Evolutionary conservation across 2,113 vertebrate species (phyloP).

Genomic region (Varanus salvator): DNA sequence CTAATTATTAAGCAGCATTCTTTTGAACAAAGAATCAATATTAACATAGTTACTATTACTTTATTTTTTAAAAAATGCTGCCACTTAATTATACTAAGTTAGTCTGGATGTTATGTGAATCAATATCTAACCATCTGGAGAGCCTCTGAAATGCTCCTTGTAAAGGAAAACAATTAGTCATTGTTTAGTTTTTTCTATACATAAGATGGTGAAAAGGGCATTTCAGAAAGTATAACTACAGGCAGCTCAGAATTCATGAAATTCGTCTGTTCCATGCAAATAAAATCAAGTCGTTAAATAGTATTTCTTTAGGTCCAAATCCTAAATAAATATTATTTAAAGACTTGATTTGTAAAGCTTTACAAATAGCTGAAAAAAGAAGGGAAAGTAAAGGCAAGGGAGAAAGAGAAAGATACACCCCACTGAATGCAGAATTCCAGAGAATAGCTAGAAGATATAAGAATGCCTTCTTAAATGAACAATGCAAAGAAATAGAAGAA

Average conservation of each 20-base stretch:
- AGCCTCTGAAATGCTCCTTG: conserved; percentile 24
- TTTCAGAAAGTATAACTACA: conserved; percentile 27
- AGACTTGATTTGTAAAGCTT: too few species aligned
- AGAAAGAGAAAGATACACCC: too few species aligned
- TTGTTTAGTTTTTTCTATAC: conserved; percentile 35
- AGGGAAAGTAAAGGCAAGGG: too few species aligned
- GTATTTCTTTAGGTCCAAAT: not conserved
- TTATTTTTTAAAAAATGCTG: conserved; percentile 14
- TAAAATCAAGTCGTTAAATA: not conserved
- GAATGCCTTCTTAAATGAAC: too few species aligned
- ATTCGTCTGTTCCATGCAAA: not conserved
- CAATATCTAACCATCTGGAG: conserved; percentile 39
- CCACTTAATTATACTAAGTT: conserved; percentile 37
- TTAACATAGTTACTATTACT: conserved; percentile 29
- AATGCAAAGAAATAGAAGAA: too few species aligned
- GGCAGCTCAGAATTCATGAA: conserved; percentile 28
- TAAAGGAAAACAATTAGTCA: conserved; percentile 10
- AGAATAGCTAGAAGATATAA: too few species aligned
- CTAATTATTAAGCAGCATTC: conserved; percentile 38
- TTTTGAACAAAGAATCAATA: conserved; percentile 27
- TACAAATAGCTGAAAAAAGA: too few species aligned
- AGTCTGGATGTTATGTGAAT: conserved; percentile 31
- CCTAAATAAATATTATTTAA: too few species aligned
- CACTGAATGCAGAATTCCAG: too few species aligned
- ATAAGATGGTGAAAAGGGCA: conserved; percentile 20